phyloP scores from a whole-genome alignment of 2,888 invertebrate species.

The Heterodera filipjevi region DNA sequence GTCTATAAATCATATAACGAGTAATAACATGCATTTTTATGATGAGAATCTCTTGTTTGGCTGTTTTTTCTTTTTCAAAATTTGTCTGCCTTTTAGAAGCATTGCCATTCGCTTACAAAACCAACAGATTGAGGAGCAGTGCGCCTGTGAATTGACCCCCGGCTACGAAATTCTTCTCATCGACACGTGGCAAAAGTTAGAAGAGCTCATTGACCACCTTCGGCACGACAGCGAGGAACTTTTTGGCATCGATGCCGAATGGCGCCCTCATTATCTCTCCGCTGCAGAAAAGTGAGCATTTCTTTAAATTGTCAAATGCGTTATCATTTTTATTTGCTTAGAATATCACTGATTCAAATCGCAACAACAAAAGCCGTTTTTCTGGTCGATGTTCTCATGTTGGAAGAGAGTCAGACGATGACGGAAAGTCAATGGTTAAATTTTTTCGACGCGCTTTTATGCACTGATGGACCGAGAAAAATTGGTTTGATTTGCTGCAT shows the following conservation, averaged over 20 bases:
- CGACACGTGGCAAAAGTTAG: constrained; percentile 13
- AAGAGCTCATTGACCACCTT: constrained; percentile 13
- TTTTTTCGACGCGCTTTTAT: constrained; percentile 34
- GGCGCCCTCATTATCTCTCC: constrained; percentile 33
- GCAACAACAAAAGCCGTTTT: constrained; percentile 27
- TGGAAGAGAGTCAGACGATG: constrained; percentile 19
- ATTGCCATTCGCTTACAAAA: constrained; percentile 17
- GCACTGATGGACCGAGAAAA: constrained; percentile 16
- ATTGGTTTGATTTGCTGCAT: constrained; percentile 24
- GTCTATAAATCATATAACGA: no score
- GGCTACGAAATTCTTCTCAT: constrained; percentile 1
- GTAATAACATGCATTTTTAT: no score
- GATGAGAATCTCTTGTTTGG: no score
- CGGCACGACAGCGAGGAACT: constrained; percentile 8
- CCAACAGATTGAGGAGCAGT: constrained; percentile 19
- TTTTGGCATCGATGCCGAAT: constrained; percentile 31
- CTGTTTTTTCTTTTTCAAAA: neutral
- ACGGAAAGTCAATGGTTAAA: constrained; percentile 26
- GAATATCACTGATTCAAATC: constrained; percentile 34
- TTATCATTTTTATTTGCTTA: constrained; percentile 13
- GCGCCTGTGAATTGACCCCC: neutral
- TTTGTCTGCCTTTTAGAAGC: neutral
- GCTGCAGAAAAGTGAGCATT: constrained; percentile 22
- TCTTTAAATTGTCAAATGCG: neutral
- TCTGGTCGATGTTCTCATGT: constrained; percentile 30